phyloP scores from a whole-genome alignment of 1,140 invertebrate genomes.

The Penaeus japonicus region DNA sequence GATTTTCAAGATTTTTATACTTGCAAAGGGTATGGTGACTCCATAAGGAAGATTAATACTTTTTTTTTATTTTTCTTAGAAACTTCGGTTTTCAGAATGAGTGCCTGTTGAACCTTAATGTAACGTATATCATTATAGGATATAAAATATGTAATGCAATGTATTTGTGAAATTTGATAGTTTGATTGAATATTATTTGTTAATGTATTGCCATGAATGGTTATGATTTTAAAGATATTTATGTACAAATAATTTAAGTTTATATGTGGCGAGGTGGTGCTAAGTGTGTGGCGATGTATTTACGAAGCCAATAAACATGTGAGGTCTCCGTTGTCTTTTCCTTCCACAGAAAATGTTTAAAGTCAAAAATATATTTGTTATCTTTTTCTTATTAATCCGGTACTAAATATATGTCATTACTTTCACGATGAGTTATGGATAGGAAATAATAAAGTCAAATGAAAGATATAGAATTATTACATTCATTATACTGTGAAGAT shows the following conservation, averaged over 20 bases:
- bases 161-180: constrained; percentile 18
- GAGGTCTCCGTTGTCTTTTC: constrained; percentile 7
- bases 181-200: constrained; percentile 48
- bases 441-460: too few relatives aligned
- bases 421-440: too few relatives aligned
- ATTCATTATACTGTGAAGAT: too few relatives aligned
- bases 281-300: constrained; percentile 49
- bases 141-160: constrained; percentile 29
- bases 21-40: constrained; percentile 26
- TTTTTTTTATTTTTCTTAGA: neutral
- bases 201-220: constrained; percentile 49
- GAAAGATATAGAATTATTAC: too few relatives aligned
- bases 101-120: constrained; percentile 45
- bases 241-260: constrained; percentile 55
- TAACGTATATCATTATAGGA: constrained; percentile 32
- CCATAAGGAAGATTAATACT: constrained; percentile 36
- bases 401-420: too few relatives aligned
- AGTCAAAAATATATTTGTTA: too few relatives aligned
- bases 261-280: constrained; percentile 52
- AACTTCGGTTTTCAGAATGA: constrained; percentile 32
- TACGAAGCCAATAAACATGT: constrained; percentile 51
- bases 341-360: too few relatives aligned
- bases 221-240: constrained; percentile 53
- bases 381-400: too few relatives aligned
- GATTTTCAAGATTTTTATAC: constrained; percentile 44